Conservation (phyloP, 2,888 invertebrate species). For the Tethea ocularis region DNA sequence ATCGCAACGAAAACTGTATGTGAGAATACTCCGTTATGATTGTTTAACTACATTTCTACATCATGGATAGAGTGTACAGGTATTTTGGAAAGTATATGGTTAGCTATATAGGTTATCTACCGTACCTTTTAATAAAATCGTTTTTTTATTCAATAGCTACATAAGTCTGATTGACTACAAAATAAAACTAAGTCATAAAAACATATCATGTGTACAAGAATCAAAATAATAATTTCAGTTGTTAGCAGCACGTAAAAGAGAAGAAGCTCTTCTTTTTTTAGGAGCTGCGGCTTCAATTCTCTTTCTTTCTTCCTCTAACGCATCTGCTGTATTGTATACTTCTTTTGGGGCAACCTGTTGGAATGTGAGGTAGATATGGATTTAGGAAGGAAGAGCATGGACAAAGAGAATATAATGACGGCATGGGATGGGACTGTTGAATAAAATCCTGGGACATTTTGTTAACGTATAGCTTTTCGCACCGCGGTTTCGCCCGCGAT, state of each 20-base stretch:
- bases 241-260: conserved; percentile 49
- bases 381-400: conserved; percentile 12
- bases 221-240: conserved; percentile 23
- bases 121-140: too few species aligned
- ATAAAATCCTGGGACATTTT: too few species aligned
- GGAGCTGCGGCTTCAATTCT: conserved; percentile 59
- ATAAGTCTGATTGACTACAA: too few species aligned
- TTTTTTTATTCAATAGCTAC: too few species aligned
- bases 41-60: too few species aligned
- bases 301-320: conserved; percentile 54
- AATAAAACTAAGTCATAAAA: not conserved
- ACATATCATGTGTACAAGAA: not conserved
- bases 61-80: too few species aligned
- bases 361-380: conserved; percentile 16
- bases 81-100: too few species aligned
- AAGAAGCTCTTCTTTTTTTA: conserved; percentile 61
- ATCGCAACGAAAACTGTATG: too few species aligned
- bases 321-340: conserved; percentile 61
- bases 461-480: not conserved
- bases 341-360: conserved; percentile 61
- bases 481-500: too few species aligned
- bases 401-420: not conserved
- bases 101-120: too few species aligned
- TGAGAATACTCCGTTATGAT: too few species aligned
- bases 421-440: too few species aligned